Percentiles rank a stretch among this genome's conserved stretches.
Conservation (phyloP, 2,888 invertebrate species). For the Neoscelio sp. region DNA sequence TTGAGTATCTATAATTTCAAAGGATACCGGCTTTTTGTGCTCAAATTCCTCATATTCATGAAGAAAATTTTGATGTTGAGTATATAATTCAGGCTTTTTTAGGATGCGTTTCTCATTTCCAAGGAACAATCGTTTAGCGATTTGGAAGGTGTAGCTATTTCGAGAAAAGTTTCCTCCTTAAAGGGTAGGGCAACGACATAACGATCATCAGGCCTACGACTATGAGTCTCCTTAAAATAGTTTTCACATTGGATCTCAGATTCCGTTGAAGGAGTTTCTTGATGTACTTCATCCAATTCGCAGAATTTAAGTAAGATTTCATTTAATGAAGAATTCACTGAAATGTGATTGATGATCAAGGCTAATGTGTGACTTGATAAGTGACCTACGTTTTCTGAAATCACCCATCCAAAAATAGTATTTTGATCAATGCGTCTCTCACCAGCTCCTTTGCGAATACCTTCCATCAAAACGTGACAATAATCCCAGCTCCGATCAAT, state of each 20-base stretch:
- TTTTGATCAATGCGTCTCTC: too few species aligned
- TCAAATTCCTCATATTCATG: too few species aligned
- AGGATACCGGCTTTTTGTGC: too few species aligned
- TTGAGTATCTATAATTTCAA: too few species aligned
- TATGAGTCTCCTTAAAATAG: slow-evolving; percentile 16
- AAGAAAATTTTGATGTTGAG: slow-evolving; percentile 66
- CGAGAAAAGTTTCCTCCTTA: background rate
- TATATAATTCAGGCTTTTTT: slow-evolving; percentile 61
- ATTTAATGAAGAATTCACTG: background rate
- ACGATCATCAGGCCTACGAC: background rate
- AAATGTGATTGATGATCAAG: too few species aligned
- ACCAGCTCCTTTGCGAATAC: too few species aligned
- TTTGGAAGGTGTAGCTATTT: background rate
- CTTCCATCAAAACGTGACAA: too few species aligned
- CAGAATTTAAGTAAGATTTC: background rate
- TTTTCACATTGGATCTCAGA: background rate
- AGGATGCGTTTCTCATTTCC: slow-evolving; percentile 33
- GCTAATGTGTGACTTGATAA: too few species aligned
- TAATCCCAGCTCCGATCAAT: too few species aligned
- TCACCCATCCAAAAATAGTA: too few species aligned
- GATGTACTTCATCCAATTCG: slow-evolving; percentile 10
- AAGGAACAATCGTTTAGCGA: background rate
- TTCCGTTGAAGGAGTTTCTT: background rate
- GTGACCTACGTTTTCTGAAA: too few species aligned
- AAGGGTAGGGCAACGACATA: slow-evolving; percentile 34